Percentiles rank a stretch among this genome's conserved stretches.
These are phyloP conservation scores for Pandion haliaetus DNA, from an alignment of 2,113 vertebrate species.

Conservation along the genomic window DNA sequence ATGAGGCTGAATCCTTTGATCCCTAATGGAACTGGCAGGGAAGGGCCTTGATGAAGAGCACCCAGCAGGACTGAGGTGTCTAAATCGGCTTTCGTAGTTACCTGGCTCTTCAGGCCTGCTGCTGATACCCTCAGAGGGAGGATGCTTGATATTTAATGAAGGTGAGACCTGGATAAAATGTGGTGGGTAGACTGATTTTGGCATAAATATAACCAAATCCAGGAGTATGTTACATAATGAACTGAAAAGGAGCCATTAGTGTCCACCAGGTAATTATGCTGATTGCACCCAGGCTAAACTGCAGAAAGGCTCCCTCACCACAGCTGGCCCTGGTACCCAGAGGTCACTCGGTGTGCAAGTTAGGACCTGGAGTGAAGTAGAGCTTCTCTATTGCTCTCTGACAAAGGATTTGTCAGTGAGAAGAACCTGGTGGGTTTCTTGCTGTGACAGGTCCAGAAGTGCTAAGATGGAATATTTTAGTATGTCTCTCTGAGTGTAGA, in stretches of 20 bases:
- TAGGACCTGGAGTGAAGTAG: background rate
- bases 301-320: background rate
- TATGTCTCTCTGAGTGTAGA: background rate
- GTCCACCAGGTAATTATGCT: background rate
- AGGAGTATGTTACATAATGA: background rate
- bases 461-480: background rate
- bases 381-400: background rate
- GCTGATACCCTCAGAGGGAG: background rate
- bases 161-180: background rate
- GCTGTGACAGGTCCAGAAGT: background rate
- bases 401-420: background rate
- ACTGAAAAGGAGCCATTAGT: background rate
- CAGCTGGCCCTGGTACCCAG: background rate
- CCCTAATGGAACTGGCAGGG: background rate
- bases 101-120: background rate
- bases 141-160: background rate
- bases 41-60: background rate
- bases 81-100: background rate
- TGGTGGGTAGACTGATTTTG: background rate
- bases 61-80: background rate
- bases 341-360: background rate
- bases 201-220: background rate
- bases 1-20: background rate
- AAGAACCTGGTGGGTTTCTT: background rate
- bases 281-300: background rate